Evolutionary conservation across 2,797 vertebrate species (phyloP).

Genomic region (Lutjanus argentimaculatus): DNA sequence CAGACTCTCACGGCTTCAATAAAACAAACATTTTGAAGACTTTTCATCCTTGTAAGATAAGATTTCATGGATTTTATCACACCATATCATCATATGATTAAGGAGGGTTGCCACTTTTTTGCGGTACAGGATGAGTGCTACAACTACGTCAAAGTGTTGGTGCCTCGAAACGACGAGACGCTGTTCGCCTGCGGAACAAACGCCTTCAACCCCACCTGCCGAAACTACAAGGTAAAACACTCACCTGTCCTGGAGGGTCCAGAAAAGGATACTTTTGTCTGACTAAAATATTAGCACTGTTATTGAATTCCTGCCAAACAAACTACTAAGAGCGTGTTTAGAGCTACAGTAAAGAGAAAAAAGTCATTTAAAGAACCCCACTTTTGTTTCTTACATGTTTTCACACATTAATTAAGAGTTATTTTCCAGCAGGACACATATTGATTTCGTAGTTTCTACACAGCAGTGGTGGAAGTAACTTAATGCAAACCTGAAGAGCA

Average conservation of each 20-base stretch:
- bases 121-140: slow-evolving; percentile 94
- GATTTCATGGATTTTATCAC: neutral
- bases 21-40: neutral
- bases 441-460: slow-evolving; percentile 6
- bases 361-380: neutral
- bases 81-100: neutral
- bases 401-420: slow-evolving; percentile 5
- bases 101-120: neutral
- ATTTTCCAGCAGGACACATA: neutral
- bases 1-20: neutral
- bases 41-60: neutral
- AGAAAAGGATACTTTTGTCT: too few relatives aligned
- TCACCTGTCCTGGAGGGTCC: neutral
- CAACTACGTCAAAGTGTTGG: slow-evolving; percentile 98
- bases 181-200: slow-evolving; percentile 96
- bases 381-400: neutral
- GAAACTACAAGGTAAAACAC: slow-evolving; percentile 91
- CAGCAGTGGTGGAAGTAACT: slow-evolving; percentile 19
- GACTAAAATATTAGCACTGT: too few relatives aligned
- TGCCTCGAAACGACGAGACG: slow-evolving; percentile 94
- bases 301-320: too few relatives aligned
- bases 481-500: neutral
- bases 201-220: slow-evolving; percentile 95
- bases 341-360: neutral
- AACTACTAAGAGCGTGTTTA: too few relatives aligned